Base-by-base conservation (phyloP, 1,140 invertebrate genomes). In the Batillaria attramentaria region DNA sequence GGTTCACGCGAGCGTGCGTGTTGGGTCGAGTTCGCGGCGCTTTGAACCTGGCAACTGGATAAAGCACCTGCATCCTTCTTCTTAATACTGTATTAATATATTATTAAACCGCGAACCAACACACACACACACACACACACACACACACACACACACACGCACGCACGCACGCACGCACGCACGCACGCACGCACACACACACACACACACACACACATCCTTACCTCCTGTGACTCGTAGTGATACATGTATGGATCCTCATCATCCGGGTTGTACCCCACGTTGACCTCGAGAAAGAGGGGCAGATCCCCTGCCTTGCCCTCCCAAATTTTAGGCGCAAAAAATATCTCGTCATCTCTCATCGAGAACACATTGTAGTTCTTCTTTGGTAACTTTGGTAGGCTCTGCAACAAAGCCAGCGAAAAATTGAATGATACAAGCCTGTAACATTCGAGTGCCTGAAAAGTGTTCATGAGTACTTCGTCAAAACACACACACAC, bases 221-320 rank as follows among this genome's bases (percentile, higher is more conserved):
- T 50, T 10, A 50, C 31, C 57, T 62, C 31, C 57, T 62, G 54
- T 16, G 73, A 75, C 39, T 75, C 73, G 57, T 60, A 75, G 8
- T 37, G 54, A 13, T 75, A n/a, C 73, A 75, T 75, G 73, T 42
- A 75, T 37, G 54, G 54, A 39, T 75, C 57, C 16, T 13, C 28
- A 24, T 62, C 73, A 20, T 75, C 73, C 20, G 54, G 54, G 43
- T 75, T 37, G 57, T 75, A 75, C 1, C 73, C 73, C 20, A 75
- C 73, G n/a, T 42, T 41, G 73, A 75, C 73, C 1, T 18, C 35
- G 0, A 75, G 2, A 3, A 75, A 57, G 3, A 75, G 42, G 35
- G 73, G 73, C 37, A 75, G 37, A 3, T 60, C 33, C 18, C 73
- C 73, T n/a, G 57, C 37, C 57, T 62, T 18, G 18, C 54, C 73